These are phyloP conservation scores for Alligator mississippiensis DNA, from an alignment of 2,113 vertebrate genomes.

Conservation along the genomic window DNA sequence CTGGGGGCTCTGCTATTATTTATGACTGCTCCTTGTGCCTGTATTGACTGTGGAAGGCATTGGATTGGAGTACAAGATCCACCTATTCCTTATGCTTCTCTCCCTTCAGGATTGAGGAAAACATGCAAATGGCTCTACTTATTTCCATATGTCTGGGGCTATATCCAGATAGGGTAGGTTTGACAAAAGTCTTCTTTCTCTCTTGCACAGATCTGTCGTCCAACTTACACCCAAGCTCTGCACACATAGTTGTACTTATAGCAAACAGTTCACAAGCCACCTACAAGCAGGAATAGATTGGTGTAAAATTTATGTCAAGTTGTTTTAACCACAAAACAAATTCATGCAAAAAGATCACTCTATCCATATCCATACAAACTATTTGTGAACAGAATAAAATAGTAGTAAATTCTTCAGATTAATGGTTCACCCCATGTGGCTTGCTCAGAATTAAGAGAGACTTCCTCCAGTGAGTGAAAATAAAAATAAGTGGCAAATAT, in stretches of 20 bases:
- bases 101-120: too few species aligned
- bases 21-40: too few species aligned
- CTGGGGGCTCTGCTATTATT: too few species aligned
- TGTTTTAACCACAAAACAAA: neutral
- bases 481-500: neutral
- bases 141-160: neutral
- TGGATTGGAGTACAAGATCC: too few species aligned
- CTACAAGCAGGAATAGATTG: rapidly evolving
- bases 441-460: neutral
- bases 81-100: too few species aligned
- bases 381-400: neutral
- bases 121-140: too few species aligned
- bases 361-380: neutral
- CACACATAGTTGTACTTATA: neutral
- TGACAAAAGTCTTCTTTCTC: neutral
- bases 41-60: too few species aligned
- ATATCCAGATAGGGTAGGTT: neutral
- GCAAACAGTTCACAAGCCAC: neutral
- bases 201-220: neutral
- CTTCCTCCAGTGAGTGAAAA: neutral
- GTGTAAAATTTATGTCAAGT: neutral
- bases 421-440: neutral
- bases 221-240: neutral
- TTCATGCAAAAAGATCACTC: neutral
- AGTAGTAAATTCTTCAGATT: neutral